Evolutionary conservation across 1,140 invertebrate genomes (phyloP).

Genomic region (Arion vulgaris): DNA sequence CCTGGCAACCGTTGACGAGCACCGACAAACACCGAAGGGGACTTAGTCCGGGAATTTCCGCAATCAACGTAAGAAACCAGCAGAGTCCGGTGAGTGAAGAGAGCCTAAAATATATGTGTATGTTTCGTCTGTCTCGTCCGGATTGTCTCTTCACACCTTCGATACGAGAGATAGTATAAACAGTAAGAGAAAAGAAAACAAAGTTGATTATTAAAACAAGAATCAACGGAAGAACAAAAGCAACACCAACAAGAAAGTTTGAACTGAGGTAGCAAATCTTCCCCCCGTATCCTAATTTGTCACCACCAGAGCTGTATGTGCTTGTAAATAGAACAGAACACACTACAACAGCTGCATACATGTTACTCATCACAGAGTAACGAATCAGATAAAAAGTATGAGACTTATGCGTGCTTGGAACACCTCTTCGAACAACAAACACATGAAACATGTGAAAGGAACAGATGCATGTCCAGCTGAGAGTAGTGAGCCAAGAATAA

Average conservation of each 20-base stretch:
- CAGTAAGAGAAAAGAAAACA: slow-evolving; percentile 46
- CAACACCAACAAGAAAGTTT: slow-evolving; percentile 41
- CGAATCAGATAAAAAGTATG: slow-evolving; percentile 44
- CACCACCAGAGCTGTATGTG: slow-evolving; percentile 13
- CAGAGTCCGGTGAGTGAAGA: slow-evolving; percentile 51
- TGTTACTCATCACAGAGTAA: slow-evolving; percentile 41
- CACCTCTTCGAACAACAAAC: slow-evolving; percentile 56
- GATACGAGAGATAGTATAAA: slow-evolving; percentile 24
- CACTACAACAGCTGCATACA: slow-evolving; percentile 31
- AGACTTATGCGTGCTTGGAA: not conserved
- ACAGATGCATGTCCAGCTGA: slow-evolving; percentile 96
- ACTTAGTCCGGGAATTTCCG: slow-evolving; percentile 41
- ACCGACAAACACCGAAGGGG: slow-evolving; percentile 76
- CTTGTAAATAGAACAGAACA: slow-evolving; percentile 32
- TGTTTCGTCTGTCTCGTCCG: slow-evolving; percentile 43
- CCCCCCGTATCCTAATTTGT: slow-evolving; percentile 48
- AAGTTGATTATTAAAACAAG: slow-evolving; percentile 46
- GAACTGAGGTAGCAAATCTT: slow-evolving; percentile 49
- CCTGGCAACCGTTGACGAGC: slow-evolving; percentile 76
- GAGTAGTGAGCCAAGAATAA: slow-evolving; percentile 91
- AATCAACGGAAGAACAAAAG: slow-evolving; percentile 52
- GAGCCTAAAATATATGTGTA: slow-evolving; percentile 49
- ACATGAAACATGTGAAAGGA: slow-evolving; percentile 77
- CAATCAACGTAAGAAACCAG: slow-evolving; percentile 55
- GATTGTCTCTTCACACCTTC: slow-evolving; percentile 34